Conservation (phyloP, 2,888 invertebrate genomes). For the Graphium colonna region DNA sequence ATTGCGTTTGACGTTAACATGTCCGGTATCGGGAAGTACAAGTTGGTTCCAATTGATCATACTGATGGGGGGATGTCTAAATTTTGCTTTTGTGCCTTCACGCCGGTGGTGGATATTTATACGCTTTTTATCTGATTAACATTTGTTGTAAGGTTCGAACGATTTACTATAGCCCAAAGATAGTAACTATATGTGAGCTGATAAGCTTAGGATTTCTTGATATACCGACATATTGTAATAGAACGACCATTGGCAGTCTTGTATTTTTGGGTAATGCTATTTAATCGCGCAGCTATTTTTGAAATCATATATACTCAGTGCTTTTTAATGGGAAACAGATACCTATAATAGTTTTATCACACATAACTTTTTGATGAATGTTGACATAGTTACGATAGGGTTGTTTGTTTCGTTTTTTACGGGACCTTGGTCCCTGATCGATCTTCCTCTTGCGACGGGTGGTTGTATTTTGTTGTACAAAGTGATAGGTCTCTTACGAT, state of each 20-base stretch:
- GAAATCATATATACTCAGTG: slow-evolving; percentile 26
- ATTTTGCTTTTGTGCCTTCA: slow-evolving; percentile 39
- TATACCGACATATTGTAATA: slow-evolving; percentile 34
- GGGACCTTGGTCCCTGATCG: slow-evolving; percentile 28
- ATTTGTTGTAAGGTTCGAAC: slow-evolving; percentile 46
- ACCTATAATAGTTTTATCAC: slow-evolving; percentile 9
- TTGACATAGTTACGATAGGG: slow-evolving; percentile 3
- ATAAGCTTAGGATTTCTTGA: slow-evolving; percentile 73
- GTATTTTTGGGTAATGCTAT: slow-evolving; percentile 27
- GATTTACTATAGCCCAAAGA: slow-evolving; percentile 70
- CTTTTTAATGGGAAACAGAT: slow-evolving; percentile 17
- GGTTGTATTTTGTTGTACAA: slow-evolving; percentile 73
- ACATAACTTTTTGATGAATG: slow-evolving; percentile 12
- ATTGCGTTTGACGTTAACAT: slow-evolving; percentile 33
- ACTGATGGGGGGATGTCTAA: slow-evolving; percentile 35
- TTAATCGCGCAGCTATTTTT: slow-evolving; percentile 22
- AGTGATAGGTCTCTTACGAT: slow-evolving; percentile 79
- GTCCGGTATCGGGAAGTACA: slow-evolving; percentile 32
- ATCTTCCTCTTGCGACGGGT: slow-evolving; percentile 64
- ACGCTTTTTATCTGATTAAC: slow-evolving; percentile 49
- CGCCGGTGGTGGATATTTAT: slow-evolving; percentile 56
- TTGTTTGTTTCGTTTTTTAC: slow-evolving; percentile 5
- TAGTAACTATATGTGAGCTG: slow-evolving; percentile 51
- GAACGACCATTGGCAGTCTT: slow-evolving; percentile 46
- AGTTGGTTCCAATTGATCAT: slow-evolving; percentile 30